Percentiles rank a stretch among this genome's conserved stretches.
Evolutionary conservation across 2,888 invertebrate genomes (phyloP).

Genomic region (Sarcophaga rosellei): DNA sequence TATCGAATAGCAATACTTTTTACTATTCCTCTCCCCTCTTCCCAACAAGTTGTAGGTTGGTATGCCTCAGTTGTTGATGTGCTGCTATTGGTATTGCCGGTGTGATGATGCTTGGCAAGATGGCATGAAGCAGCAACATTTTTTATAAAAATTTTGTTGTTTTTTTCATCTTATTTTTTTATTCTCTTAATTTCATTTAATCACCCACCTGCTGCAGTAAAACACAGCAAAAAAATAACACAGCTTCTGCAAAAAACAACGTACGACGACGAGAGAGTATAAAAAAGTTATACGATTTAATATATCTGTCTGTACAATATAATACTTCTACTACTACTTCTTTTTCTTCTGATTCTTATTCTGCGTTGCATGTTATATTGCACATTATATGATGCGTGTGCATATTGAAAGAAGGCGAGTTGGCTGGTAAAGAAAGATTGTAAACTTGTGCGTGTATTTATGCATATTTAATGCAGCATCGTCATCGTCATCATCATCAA

Average conservation of each 20-base stretch:
- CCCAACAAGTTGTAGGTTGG: background rate
- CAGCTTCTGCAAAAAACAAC: constrained; percentile 61
- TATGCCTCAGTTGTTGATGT: constrained; percentile 16
- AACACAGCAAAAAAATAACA: constrained; percentile 55
- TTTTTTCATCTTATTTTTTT: background rate
- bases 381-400: constrained; percentile 60
- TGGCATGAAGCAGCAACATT: constrained; percentile 13
- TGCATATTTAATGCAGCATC: constrained; percentile 66
- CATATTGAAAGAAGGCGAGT: constrained; percentile 30
- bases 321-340: constrained; percentile 25
- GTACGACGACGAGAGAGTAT: too few species aligned
- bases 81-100: constrained; percentile 33
- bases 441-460: constrained; percentile 65
- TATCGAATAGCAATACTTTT: constrained; percentile 21
- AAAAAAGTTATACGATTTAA: too few species aligned
- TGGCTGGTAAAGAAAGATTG: constrained; percentile 10
- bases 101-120: constrained; percentile 35
- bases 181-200: constrained; percentile 67
- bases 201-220: constrained; percentile 72
- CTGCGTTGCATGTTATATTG: constrained; percentile 60
- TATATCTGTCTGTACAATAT: too few species aligned
- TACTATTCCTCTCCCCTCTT: background rate
- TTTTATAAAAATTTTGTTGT: constrained; percentile 26
- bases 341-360: too few species aligned
- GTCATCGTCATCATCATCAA: constrained; percentile 47